Conservation (phyloP, 1,140 invertebrate species). For the Mactra quadrangularis region DNA sequence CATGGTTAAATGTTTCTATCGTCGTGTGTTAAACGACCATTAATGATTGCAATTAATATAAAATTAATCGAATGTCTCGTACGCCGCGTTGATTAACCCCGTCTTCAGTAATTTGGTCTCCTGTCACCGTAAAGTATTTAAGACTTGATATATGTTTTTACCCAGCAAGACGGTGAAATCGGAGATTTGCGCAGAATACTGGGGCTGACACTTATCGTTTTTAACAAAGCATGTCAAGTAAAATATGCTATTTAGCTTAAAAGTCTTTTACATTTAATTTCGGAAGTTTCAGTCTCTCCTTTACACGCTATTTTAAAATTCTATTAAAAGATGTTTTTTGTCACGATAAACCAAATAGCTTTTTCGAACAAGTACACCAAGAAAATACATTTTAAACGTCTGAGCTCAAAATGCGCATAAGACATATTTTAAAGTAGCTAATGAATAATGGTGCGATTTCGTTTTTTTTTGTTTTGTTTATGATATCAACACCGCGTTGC, state of each 20-base stretch:
- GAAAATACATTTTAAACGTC: no score
- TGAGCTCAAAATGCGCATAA: neutral
- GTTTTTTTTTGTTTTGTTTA: no score
- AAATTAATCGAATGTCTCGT: conserved; percentile 39
- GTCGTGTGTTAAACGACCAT: conserved; percentile 16
- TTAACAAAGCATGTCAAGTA: conserved; percentile 29
- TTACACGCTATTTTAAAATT: conserved; percentile 14
- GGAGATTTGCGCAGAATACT: neutral
- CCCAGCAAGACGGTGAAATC: conserved; percentile 39
- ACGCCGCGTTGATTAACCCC: conserved; percentile 21
- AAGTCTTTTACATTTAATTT: conserved; percentile 31
- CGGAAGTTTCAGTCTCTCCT: neutral
- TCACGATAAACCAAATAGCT: neutral
- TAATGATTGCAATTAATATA: conserved; percentile 57
- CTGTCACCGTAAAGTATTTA: conserved; percentile 36
- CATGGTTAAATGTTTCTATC: conserved; percentile 31
- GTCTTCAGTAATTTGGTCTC: conserved; percentile 15
- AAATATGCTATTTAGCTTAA: conserved; percentile 36
- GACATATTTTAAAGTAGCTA: no score
- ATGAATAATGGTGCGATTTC: no score
- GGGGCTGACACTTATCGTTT: conserved; percentile 35
- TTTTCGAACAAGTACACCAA: neutral
- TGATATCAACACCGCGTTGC: no score
- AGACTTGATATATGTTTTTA: conserved; percentile 39
- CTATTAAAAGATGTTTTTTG: neutral